Conservation (phyloP, 2,113 vertebrate species). For the Malurus alboscapulatus region DNA sequence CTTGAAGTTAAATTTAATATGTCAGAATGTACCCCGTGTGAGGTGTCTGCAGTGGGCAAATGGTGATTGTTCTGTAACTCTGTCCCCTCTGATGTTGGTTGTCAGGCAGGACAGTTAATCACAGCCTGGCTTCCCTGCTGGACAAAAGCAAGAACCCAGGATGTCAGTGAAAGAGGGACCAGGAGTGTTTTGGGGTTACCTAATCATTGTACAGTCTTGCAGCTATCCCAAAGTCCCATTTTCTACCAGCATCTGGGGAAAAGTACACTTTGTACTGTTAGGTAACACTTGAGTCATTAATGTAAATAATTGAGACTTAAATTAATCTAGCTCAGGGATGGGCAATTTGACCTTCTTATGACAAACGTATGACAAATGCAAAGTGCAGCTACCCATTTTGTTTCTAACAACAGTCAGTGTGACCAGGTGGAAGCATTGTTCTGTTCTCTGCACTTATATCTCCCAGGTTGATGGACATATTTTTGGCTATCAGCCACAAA, state of each 20-base stretch:
- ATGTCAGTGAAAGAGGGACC: neutral
- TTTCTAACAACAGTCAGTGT: neutral
- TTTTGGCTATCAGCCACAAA: neutral
- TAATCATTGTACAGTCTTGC: neutral
- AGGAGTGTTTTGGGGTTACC: neutral
- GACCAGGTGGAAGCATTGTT: neutral
- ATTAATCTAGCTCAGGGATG: neutral
- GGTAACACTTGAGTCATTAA: neutral
- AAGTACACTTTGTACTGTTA: neutral
- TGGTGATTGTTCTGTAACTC: neutral
- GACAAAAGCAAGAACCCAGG: neutral
- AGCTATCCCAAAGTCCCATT: neutral
- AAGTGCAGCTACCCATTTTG: neutral
- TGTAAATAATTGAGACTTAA: neutral
- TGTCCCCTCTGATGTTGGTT: neutral
- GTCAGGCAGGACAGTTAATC: neutral
- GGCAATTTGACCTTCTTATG: neutral
- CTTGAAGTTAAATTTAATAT: neutral
- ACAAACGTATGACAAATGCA: constrained; percentile 15
- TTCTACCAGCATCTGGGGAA: neutral
- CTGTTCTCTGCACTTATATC: neutral
- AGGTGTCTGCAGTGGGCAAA: neutral
- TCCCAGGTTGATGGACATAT: neutral
- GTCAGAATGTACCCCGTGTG: neutral
- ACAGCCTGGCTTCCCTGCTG: neutral